These are phyloP conservation scores for Cephus spinipes DNA, from an alignment of 2,888 invertebrate species.

Conservation along the genomic window DNA sequence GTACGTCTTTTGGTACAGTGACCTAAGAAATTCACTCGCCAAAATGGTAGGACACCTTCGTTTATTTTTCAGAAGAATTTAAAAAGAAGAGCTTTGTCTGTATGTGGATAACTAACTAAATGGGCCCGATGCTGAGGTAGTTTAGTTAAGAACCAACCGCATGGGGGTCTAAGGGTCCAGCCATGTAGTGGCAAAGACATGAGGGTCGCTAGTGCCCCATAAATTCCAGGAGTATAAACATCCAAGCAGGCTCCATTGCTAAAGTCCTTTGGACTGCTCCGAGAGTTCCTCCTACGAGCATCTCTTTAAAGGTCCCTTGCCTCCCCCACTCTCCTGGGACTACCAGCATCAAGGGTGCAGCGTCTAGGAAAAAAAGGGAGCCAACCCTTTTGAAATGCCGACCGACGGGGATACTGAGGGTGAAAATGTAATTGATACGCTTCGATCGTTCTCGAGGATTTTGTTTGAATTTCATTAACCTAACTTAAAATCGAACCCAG, in stretches of 20 bases:
- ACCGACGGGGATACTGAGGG: conserved; percentile 30
- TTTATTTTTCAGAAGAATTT: not conserved
- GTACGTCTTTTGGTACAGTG: not conserved
- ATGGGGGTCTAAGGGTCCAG: not conserved
- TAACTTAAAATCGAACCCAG: not conserved
- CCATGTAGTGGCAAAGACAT: not conserved
- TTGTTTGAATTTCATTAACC: conserved; percentile 46
- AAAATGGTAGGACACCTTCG: not conserved
- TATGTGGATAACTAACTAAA: conserved; percentile 7
- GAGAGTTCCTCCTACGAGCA: not conserved
- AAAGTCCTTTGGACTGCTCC: not conserved
- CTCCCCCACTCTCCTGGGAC: not conserved
- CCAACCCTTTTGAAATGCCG: conserved; percentile 11
- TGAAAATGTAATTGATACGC: conserved; percentile 45
- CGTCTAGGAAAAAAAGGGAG: not conserved
- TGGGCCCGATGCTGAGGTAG: not conserved
- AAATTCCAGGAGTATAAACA: not conserved
- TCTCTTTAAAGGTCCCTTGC: not conserved
- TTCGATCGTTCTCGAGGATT: conserved; percentile 26
- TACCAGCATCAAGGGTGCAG: not conserved
- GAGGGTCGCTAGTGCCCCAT: not conserved
- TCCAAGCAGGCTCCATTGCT: not conserved
- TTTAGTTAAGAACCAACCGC: not conserved
- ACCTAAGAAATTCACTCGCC: not conserved
- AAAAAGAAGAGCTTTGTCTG: not conserved